These are phyloP conservation scores for Brassicogethes aeneus DNA, from an alignment of 2,888 invertebrate species.

Conservation along the genomic window DNA sequence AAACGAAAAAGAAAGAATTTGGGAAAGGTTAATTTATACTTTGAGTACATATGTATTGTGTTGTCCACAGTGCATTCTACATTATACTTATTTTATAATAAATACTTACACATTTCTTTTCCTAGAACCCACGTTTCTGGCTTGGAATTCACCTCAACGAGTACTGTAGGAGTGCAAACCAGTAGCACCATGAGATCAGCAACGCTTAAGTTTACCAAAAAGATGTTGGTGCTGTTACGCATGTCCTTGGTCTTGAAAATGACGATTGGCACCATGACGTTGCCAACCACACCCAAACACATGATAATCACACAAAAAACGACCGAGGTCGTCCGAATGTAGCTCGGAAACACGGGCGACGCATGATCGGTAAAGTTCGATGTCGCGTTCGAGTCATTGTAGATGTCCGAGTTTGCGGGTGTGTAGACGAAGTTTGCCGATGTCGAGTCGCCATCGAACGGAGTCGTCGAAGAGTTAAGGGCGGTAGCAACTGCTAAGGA, in stretches of 20 bases:
- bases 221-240: slow-evolving; percentile 91
- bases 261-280: slow-evolving; percentile 88
- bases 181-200: slow-evolving; percentile 87
- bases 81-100: too few species aligned
- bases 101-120: slow-evolving; percentile 83
- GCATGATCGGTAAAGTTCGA: slow-evolving; percentile 28
- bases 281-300: slow-evolving; percentile 84
- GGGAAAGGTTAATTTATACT: too few species aligned
- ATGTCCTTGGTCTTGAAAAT: slow-evolving; percentile 88
- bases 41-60: too few species aligned
- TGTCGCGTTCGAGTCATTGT: slow-evolving; percentile 21
- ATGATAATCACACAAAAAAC: slow-evolving; percentile 81
- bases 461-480: slow-evolving; percentile 17
- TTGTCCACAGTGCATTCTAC: too few species aligned
- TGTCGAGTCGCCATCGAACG: slow-evolving; percentile 23
- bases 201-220: slow-evolving; percentile 86
- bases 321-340: slow-evolving; percentile 83
- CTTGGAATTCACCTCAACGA: slow-evolving; percentile 87
- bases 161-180: slow-evolving; percentile 86
- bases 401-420: slow-evolving; percentile 16
- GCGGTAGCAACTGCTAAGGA: slow-evolving; percentile 20
- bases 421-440: slow-evolving; percentile 29
- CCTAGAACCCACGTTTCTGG: slow-evolving; percentile 92
- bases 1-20: too few species aligned
- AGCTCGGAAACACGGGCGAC: slow-evolving; percentile 58